Evolutionary conservation across 2,113 vertebrate species (phyloP).

Genomic region (Muntiacus reevesi): DNA sequence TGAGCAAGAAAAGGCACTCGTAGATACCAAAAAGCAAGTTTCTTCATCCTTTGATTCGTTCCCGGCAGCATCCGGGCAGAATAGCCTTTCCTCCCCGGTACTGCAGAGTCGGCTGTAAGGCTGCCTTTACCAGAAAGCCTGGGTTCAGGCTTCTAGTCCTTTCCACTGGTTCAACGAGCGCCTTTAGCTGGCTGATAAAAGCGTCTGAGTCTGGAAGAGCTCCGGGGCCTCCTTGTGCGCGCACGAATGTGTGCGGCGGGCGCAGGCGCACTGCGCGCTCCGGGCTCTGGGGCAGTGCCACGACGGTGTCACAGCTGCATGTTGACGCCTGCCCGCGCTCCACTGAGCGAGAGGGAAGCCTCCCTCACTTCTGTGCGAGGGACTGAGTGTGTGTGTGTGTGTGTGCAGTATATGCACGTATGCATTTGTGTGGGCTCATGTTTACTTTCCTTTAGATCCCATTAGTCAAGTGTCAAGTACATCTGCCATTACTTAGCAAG

Average conservation of each 20-base stretch:
- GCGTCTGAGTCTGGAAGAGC: constrained; percentile 66
- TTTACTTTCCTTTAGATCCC: constrained; percentile 59
- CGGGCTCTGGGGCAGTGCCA: constrained; percentile 96
- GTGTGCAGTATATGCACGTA: not conserved
- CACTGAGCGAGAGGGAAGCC: constrained; percentile 78
- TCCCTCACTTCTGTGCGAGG: constrained; percentile 75
- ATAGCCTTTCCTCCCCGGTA: not conserved
- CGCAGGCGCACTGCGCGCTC: constrained; percentile 85
- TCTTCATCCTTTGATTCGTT: not conserved
- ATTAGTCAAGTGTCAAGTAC: constrained; percentile 74
- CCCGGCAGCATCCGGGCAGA: not conserved
- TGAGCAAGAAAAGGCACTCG: not conserved
- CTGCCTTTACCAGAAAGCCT: constrained; percentile 36
- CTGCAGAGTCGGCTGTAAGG: not conserved
- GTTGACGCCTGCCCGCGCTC: constrained; percentile 79
- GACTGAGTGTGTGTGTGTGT: constrained; percentile 16
- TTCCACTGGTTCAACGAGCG: constrained; percentile 51
- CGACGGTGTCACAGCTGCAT: constrained; percentile 88
- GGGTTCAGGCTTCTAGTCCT: not conserved
- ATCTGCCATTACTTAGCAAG: constrained; percentile 71
- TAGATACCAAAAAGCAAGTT: not conserved
- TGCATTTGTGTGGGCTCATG: constrained; percentile 38
- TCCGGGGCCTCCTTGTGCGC: constrained; percentile 71
- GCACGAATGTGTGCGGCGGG: constrained; percentile 69
- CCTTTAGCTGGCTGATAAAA: constrained; percentile 56